These are phyloP conservation scores for Cerastoderma edule DNA, from an alignment of 2,888 invertebrate species.

Conservation along the genomic window DNA sequence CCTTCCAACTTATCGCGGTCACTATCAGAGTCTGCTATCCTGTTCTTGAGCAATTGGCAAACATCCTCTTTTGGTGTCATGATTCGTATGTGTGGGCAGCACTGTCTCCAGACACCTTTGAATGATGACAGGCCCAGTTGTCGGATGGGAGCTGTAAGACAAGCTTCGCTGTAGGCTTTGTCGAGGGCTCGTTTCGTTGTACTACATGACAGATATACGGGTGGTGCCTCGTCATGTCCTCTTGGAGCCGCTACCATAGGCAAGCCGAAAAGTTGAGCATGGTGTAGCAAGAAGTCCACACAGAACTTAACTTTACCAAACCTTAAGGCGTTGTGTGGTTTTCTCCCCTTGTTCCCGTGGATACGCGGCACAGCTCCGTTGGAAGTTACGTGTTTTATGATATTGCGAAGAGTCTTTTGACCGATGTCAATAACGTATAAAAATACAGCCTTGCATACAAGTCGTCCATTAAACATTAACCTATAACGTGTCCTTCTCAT, in stretches of 20 bases:
- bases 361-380: slow-evolving; percentile 20
- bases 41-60: slow-evolving; percentile 3
- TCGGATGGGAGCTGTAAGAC: background rate
- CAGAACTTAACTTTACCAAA: slow-evolving; percentile 3
- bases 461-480: background rate
- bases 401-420: background rate
- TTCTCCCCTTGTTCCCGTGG: slow-evolving; percentile 28
- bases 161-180: background rate
- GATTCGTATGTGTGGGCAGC: slow-evolving; percentile 5
- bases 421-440: background rate
- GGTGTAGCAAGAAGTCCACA: background rate
- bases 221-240: background rate
- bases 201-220: background rate
- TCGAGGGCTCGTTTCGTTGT: background rate
- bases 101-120: background rate
- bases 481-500: background rate
- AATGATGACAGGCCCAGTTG: background rate
- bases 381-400: slow-evolving; percentile 3
- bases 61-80: background rate
- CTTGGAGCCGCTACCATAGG: background rate
- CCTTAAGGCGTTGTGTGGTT: slow-evolving; percentile 11
- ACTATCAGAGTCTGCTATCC: background rate
- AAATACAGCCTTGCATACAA: background rate
- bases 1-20: background rate
- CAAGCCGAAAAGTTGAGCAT: background rate